These are phyloP conservation scores for Cuculus canorus DNA, from an alignment of 2,797 vertebrate species.

Conservation along the genomic window DNA sequence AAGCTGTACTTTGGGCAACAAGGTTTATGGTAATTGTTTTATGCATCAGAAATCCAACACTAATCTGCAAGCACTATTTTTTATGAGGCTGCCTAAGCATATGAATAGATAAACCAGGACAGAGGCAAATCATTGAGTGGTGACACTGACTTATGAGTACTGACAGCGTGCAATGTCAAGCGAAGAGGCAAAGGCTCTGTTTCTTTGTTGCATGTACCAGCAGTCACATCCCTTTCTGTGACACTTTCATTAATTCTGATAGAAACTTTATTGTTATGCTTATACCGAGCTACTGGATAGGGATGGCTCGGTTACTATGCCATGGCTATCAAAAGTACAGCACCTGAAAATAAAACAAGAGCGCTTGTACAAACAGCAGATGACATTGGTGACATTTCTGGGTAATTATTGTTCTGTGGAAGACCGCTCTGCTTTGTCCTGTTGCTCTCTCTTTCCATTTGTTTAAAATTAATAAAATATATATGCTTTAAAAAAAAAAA, in stretches of 20 bases:
- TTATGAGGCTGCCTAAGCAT: neutral
- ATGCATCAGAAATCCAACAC: neutral
- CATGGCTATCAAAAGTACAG: neutral
- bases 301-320: neutral
- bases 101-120: neutral
- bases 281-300: neutral
- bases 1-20: neutral
- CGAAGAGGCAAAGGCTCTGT: neutral
- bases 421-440: neutral
- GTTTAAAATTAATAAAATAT: slow-evolving; percentile 28
- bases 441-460: neutral
- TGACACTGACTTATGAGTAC: neutral
- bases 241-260: neutral
- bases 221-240: neutral
- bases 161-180: neutral
- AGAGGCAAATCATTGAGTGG: rapidly evolving
- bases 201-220: neutral
- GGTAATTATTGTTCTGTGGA: neutral
- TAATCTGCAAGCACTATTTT: neutral
- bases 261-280: neutral
- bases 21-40: neutral
- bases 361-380: neutral
- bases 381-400: neutral
- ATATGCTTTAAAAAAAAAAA: neutral
- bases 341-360: neutral